These are phyloP conservation scores for Halichoerus grypus DNA, from an alignment of 2,113 vertebrate species.

Conservation along the genomic window DNA sequence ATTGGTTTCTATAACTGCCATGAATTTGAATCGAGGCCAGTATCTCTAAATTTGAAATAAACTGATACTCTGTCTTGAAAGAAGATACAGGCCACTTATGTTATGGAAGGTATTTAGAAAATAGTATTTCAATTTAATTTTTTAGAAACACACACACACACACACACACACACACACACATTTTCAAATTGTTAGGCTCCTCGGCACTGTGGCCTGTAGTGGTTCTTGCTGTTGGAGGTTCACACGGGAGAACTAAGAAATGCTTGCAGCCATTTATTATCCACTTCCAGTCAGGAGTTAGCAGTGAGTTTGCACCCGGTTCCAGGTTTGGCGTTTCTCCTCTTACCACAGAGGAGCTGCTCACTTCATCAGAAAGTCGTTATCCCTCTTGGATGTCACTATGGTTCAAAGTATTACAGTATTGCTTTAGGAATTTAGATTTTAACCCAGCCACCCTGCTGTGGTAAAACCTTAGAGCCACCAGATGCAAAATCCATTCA, in stretches of 20 bases:
- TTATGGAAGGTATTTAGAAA: conserved; percentile 88
- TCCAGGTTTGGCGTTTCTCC: conserved; percentile 79
- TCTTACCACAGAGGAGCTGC: conserved; percentile 70
- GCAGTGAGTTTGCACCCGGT: conserved; percentile 76
- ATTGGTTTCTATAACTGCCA: conserved; percentile 92
- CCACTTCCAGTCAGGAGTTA: conserved; percentile 73
- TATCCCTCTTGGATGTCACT: conserved; percentile 82
- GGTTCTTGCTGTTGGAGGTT: conserved; percentile 67
- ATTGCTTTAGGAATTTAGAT: conserved; percentile 84
- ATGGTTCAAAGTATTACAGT: conserved; percentile 80
- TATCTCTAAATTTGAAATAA: conserved; percentile 94
- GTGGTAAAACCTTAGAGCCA: conserved; percentile 82
- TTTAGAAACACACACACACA: conserved; percentile 73
- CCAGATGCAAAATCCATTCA: conserved; percentile 82
- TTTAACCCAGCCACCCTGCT: conserved; percentile 81
- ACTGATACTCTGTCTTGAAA: conserved; percentile 90
- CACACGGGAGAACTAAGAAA: conserved; percentile 72
- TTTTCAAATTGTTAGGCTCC: conserved; percentile 81
- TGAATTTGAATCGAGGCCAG: conserved; percentile 93
- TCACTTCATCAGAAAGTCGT: conserved; percentile 86
- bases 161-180: neutral
- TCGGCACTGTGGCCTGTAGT: conserved; percentile 68
- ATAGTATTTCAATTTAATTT: conserved; percentile 89
- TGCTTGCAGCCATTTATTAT: conserved; percentile 83
- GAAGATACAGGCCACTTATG: conserved; percentile 89